Percentiles rank a stretch among this genome's conserved stretches.
Evolutionary conservation across 1,140 invertebrate species (phyloP).

Genomic region (Belonocnema kinseyi): DNA sequence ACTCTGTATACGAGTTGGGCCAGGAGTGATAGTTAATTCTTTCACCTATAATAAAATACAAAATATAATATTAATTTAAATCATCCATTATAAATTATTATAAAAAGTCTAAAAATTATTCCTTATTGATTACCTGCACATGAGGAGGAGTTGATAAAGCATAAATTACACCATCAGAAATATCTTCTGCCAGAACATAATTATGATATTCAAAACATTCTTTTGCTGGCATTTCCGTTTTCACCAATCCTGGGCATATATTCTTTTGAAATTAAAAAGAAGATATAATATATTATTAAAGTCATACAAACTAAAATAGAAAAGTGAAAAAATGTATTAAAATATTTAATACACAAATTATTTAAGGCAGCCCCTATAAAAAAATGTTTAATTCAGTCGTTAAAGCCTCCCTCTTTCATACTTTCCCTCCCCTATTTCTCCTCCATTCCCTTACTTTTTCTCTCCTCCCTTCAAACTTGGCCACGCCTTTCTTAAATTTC

Average conservation of each 20-base stretch:
- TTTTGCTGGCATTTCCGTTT: constrained; percentile 73
- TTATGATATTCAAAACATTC: background rate
- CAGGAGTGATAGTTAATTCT: background rate
- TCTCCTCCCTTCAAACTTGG: too few species aligned
- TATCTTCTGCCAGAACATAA: constrained; percentile 37
- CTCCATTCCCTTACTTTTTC: too few species aligned
- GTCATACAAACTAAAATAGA: too few species aligned
- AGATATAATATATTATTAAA: too few species aligned
- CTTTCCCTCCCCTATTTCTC: too few species aligned
- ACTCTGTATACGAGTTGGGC: background rate
- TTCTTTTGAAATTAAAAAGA: constrained; percentile 63
- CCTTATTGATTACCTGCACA: constrained; percentile 35
- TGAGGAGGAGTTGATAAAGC: constrained; percentile 40
- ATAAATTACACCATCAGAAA: constrained; percentile 31
- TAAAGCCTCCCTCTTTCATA: too few species aligned
- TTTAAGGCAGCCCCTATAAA: too few species aligned
- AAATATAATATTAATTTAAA: background rate
- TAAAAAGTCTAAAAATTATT: background rate
- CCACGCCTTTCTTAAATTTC: too few species aligned
- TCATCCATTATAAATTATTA: too few species aligned
- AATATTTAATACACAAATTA: too few species aligned
- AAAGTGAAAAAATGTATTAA: too few species aligned
- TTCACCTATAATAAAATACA: background rate
- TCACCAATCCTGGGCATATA: constrained; percentile 78
- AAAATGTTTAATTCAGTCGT: too few species aligned